Percentiles rank a stretch among this genome's conserved stretches.
Conservation (phyloP, 2,113 vertebrate genomes). For the Danionella cerebrum region DNA sequence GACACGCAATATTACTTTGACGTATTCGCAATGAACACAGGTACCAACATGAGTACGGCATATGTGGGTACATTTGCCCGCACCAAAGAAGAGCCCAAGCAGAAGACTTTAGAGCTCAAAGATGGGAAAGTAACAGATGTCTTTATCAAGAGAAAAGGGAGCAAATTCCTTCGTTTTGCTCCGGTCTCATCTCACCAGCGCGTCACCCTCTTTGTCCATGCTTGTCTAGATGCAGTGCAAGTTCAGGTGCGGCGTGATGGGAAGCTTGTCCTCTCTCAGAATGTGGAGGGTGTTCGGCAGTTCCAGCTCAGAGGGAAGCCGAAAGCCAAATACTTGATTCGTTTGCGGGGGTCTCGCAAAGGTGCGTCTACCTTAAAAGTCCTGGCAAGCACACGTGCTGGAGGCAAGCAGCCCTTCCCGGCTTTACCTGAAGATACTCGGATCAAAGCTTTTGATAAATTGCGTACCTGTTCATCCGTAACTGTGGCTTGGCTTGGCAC, state of each 20-base stretch:
- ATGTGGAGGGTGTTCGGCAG: conserved; percentile 81
- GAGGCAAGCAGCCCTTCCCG: conserved; percentile 87
- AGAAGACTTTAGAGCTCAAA: conserved; percentile 88
- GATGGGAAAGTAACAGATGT: conserved; percentile 86
- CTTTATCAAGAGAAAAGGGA: conserved; percentile 85
- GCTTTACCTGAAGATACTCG: conserved; percentile 88
- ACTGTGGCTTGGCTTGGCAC: conserved; percentile 96
- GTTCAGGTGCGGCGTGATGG: conserved; percentile 88
- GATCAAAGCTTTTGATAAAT: conserved; percentile 94
- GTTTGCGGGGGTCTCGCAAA: conserved; percentile 82
- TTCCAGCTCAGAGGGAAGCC: conserved; percentile 89
- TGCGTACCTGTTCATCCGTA: conserved; percentile 87
- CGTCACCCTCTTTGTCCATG: conserved; percentile 81
- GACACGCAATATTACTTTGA: conserved; percentile 97
- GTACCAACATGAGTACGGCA: conserved; percentile 85
- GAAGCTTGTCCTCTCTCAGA: conserved; percentile 86
- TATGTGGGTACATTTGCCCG: conserved; percentile 92
- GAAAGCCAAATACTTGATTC: conserved; percentile 89
- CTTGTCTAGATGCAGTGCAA: conserved; percentile 82
- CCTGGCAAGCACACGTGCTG: conserved; percentile 77
- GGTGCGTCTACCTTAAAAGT: conserved; percentile 86
- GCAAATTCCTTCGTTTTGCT: conserved; percentile 86
- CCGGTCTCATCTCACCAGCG: conserved; percentile 92
- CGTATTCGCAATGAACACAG: conserved; percentile 82
- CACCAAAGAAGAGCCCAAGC: conserved; percentile 87